Conservation (phyloP, 2,888 invertebrate genomes). For the Agriopis aurantiaria region DNA sequence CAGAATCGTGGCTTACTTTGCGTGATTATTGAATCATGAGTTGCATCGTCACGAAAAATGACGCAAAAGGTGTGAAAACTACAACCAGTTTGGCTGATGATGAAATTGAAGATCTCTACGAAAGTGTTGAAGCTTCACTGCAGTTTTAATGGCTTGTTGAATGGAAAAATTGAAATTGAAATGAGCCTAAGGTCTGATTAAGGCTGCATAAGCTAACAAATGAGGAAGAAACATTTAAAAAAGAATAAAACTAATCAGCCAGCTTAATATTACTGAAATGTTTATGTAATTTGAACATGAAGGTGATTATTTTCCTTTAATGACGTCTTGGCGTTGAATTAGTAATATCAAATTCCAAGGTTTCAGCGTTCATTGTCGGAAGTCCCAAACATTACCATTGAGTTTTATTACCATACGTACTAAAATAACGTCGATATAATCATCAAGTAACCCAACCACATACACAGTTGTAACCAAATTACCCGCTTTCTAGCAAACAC, state of each 20-base stretch:
- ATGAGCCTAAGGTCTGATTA: background rate
- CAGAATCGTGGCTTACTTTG: conserved; percentile 40
- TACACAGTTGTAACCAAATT: conserved; percentile 82
- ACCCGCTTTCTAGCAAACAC: conserved; percentile 86
- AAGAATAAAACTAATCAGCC: background rate
- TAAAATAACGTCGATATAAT: conserved; percentile 70
- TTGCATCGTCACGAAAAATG: conserved; percentile 42
- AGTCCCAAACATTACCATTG: conserved; percentile 72
- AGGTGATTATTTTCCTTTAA: conserved; percentile 29
- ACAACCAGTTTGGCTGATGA: conserved; percentile 13
- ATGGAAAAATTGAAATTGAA: background rate
- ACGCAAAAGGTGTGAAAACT: conserved; percentile 37
- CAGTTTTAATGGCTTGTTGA: background rate
- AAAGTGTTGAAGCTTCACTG: background rate
- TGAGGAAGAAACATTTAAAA: background rate
- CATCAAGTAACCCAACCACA: conserved; percentile 75
- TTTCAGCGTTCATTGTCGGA: conserved; percentile 65
- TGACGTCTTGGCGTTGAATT: conserved; percentile 37
- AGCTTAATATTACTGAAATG: too few species aligned
- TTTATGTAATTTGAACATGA: too few species aligned
- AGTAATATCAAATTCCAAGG: conserved; percentile 53
- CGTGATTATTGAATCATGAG: conserved; percentile 41
- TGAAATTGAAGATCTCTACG: conserved; percentile 6
- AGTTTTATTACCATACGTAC: conserved; percentile 73
- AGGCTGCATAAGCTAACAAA: background rate